phyloP scores from a whole-genome alignment of 64 coral and sea anemone genomes.

The Orbicella faveolata region DNA sequence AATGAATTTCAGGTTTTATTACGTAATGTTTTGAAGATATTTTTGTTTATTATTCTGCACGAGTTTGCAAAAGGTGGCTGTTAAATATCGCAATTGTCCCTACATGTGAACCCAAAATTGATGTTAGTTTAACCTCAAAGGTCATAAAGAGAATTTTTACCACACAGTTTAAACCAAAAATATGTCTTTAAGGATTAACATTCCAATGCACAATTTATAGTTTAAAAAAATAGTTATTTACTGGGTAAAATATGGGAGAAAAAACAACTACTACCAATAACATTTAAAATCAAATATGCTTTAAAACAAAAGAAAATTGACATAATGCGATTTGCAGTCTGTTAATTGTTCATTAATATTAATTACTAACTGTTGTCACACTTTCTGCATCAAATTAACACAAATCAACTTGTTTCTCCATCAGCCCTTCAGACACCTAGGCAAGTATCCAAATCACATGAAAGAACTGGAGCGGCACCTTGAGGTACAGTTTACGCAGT shows the following conservation, averaged over 20 bases:
- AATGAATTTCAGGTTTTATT: not conserved
- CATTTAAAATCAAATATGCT: not conserved
- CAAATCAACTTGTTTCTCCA: not conserved
- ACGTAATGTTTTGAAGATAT: no score
- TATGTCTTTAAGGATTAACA: slow-evolving; percentile 25
- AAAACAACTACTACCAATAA: not conserved
- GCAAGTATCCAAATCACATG: slow-evolving; percentile 93
- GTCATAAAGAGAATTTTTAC: not conserved
- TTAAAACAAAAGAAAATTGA: not conserved
- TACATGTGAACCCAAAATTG: not conserved
- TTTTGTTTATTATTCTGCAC: not conserved
- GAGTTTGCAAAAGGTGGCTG: no score
- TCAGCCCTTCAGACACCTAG: slow-evolving; percentile 92
- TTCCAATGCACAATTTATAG: not conserved
- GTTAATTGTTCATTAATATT: slow-evolving; percentile 11
- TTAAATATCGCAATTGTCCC: no score
- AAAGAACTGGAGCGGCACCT: slow-evolving; percentile 97
- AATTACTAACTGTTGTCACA: not conserved
- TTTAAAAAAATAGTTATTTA: not conserved
- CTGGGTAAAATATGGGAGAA: not conserved
- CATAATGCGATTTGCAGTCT: not conserved
- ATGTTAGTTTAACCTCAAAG: slow-evolving; percentile 1
- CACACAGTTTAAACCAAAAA: slow-evolving; percentile 14
- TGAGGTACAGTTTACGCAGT: slow-evolving; percentile 54
- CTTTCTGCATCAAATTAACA: slow-evolving; percentile 8